A percentile compares a stretch with the other conserved stretches of the same genome.
Evolutionary conservation across 2,797 vertebrate genomes (phyloP).

Genomic region (Oreonectes daqikongensis): DNA sequence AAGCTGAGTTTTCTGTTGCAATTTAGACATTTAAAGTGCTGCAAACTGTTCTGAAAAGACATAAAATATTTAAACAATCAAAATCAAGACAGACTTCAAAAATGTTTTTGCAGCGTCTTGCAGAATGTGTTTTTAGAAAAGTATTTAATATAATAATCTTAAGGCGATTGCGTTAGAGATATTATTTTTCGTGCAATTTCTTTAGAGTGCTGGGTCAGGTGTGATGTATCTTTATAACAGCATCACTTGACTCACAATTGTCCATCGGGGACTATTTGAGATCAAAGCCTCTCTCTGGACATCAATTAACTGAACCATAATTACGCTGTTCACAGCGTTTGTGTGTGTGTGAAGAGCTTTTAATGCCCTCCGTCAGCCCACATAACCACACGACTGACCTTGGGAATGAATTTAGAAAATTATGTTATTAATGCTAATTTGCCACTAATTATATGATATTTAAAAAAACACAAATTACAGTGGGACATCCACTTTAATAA

Average conservation of each 20-base stretch:
- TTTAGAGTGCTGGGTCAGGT: slow-evolving; percentile 4
- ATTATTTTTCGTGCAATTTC: neutral
- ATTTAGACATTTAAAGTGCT: slow-evolving; percentile 19
- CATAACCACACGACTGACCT: slow-evolving; percentile 62
- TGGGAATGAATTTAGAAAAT: slow-evolving; percentile 65
- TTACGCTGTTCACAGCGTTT: slow-evolving; percentile 32
- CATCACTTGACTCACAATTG: slow-evolving; percentile 47
- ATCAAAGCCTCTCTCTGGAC: slow-evolving; percentile 49
- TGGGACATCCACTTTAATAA: slow-evolving; percentile 60
- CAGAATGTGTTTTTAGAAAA: neutral
- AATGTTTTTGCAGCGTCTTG: slow-evolving; percentile 21
- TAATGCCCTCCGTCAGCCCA: slow-evolving; percentile 22
- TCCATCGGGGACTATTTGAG: slow-evolving; percentile 42
- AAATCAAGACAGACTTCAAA: slow-evolving; percentile 13
- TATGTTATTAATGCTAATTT: slow-evolving; percentile 72
- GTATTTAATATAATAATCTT: slow-evolving; percentile 9
- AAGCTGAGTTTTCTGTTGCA: neutral
- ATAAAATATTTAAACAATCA: slow-evolving; percentile 24
- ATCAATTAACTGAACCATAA: slow-evolving; percentile 49
- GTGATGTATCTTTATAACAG: slow-evolving; percentile 9
- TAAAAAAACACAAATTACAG: slow-evolving; percentile 66
- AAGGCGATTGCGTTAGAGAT: neutral
- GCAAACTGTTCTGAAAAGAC: neutral
- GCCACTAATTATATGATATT: slow-evolving; percentile 69
- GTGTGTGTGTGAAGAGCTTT: slow-evolving; percentile 33